phyloP scores from a whole-genome alignment of 2,113 vertebrate species.

The Odontesthes bonariensis region DNA sequence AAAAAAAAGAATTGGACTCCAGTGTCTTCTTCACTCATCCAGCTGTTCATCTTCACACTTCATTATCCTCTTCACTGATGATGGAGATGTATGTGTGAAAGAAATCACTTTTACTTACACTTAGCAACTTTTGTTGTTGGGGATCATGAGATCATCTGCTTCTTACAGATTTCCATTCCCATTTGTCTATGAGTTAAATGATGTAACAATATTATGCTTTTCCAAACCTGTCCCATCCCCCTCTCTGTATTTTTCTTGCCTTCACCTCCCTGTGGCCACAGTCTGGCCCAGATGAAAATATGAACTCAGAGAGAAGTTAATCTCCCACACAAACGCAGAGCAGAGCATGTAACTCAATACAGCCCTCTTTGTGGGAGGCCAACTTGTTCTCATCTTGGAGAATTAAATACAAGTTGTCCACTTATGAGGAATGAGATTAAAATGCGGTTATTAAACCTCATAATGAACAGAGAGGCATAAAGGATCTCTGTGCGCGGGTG shows the following conservation, averaged over 20 bases:
- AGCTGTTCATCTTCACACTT: slow-evolving; percentile 38
- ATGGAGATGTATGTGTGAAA: slow-evolving; percentile 29
- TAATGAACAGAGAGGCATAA: slow-evolving; percentile 58
- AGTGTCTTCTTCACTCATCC: slow-evolving; percentile 35
- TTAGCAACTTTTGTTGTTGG: background rate
- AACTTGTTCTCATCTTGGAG: slow-evolving; percentile 63
- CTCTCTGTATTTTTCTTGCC: slow-evolving; percentile 1
- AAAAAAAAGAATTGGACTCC: slow-evolving; percentile 27
- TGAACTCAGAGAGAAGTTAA: slow-evolving; percentile 71
- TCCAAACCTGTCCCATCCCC: slow-evolving; percentile 14
- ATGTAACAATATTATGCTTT: slow-evolving; percentile 45
- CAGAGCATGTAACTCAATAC: slow-evolving; percentile 71
- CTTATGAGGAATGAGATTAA: slow-evolving; percentile 78
- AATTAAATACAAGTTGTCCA: slow-evolving; percentile 79
- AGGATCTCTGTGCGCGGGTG: slow-evolving; percentile 38
- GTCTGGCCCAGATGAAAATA: slow-evolving; percentile 67
- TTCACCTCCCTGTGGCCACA: slow-evolving; percentile 41
- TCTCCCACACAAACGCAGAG: slow-evolving; percentile 69
- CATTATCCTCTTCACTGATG: slow-evolving; percentile 12
- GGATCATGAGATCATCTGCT: slow-evolving; percentile 8
- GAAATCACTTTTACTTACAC: slow-evolving; percentile 13
- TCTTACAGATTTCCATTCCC: slow-evolving; percentile 8
- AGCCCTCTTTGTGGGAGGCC: slow-evolving; percentile 73
- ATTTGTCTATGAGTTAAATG: slow-evolving; percentile 28
- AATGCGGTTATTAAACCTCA: slow-evolving; percentile 74